These are phyloP conservation scores for Spea bombifrons DNA, from an alignment of 2,113 vertebrate genomes.

Conservation along the genomic window DNA sequence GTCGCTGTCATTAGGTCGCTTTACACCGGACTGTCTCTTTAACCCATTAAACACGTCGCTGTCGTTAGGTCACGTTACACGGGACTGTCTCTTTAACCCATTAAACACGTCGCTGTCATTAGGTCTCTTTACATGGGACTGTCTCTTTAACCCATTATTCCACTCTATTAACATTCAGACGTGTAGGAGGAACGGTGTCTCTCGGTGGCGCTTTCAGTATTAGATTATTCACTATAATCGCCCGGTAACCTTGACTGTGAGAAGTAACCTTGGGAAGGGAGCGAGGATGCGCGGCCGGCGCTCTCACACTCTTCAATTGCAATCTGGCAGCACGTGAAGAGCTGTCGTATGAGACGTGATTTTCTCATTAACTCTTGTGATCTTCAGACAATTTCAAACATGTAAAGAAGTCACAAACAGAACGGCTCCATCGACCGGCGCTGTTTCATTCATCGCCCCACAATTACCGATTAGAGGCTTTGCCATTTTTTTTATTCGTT, in stretches of 20 bases:
- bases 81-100: not conserved
- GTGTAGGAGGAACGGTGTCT: slow-evolving; percentile 24
- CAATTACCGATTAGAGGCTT: too few relatives aligned
- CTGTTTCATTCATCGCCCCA: too few relatives aligned
- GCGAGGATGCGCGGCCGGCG: slow-evolving; percentile 8
- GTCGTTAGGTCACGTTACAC: not conserved
- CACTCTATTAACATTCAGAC: slow-evolving; percentile 27
- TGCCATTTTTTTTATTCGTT: too few relatives aligned
- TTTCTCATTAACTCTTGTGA: slow-evolving; percentile 29
- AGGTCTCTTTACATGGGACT: not conserved
- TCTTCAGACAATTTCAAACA: not conserved
- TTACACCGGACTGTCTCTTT: not conserved
- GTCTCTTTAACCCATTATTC: not conserved
- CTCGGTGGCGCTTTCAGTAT: slow-evolving; percentile 28
- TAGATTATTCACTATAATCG: slow-evolving; percentile 42
- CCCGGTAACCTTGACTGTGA: slow-evolving; percentile 38
- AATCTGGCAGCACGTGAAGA: not conserved
- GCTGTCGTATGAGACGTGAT: slow-evolving; percentile 25
- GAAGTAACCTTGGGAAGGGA: slow-evolving; percentile 27
- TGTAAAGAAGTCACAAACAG: not conserved
- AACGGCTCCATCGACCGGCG: too few relatives aligned
- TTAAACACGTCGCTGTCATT: not conserved
- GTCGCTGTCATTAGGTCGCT: not conserved
- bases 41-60: not conserved
- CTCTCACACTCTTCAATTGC: not conserved